Evolutionary conservation across 2,888 invertebrate species (phyloP).

Genomic region (Papilio demoleus): DNA sequence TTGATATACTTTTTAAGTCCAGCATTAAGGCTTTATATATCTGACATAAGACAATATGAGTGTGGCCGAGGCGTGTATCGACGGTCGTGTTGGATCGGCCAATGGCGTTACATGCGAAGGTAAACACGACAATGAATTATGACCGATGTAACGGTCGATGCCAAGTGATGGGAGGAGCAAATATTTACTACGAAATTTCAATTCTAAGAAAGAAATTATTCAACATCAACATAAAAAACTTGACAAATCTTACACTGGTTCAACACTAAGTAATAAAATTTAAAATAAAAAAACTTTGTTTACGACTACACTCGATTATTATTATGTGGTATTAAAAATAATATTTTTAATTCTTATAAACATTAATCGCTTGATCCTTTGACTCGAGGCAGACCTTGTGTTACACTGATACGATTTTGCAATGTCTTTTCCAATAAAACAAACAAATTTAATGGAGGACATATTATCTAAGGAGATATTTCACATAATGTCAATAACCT

Average conservation of each 20-base stretch:
- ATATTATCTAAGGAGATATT: too few relatives aligned
- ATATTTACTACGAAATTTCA: neutral
- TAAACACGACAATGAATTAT: slow-evolving; percentile 3
- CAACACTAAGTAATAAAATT: too few relatives aligned
- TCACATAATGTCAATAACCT: slow-evolving; percentile 12
- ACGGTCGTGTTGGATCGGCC: neutral
- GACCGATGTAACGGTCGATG: neutral
- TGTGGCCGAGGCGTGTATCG: slow-evolving; percentile 1
- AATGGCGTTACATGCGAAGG: slow-evolving; percentile 3
- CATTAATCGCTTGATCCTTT: slow-evolving; percentile 7
- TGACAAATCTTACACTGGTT: neutral
- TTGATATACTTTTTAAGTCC: neutral
- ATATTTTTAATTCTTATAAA: neutral
- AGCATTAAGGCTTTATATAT: neutral
- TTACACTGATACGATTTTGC: slow-evolving; percentile 4
- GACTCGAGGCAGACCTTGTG: neutral
- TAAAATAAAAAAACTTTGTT: too few relatives aligned
- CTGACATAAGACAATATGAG: neutral
- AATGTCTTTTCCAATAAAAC: neutral
- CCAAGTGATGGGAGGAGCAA: slow-evolving; percentile 8
- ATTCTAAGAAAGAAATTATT: neutral
- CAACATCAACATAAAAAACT: neutral
- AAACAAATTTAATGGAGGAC: neutral
- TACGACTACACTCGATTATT: too few relatives aligned
- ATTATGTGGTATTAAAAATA: neutral